phyloP scores from a whole-genome alignment of 1,140 invertebrate genomes.

The Drosophila takahashii region DNA sequence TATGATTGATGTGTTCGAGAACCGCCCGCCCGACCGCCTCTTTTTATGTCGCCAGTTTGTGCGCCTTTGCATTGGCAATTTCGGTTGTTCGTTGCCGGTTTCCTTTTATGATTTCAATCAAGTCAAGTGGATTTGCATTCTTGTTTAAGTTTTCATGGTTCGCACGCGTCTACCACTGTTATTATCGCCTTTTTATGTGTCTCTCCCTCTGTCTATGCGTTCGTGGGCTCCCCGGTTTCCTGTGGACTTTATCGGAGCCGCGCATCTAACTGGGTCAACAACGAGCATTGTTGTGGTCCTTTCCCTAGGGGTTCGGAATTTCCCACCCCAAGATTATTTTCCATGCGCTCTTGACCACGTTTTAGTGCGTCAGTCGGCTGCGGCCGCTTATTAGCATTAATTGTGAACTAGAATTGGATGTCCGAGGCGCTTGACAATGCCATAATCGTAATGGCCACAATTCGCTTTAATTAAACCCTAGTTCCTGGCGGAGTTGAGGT shows the following conservation, averaged over 20 bases:
- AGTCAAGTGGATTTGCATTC: constrained; percentile 78
- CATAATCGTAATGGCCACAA: constrained; percentile 63
- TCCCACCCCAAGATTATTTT: constrained; percentile 33
- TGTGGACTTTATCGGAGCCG: constrained; percentile 41
- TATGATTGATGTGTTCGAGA: constrained; percentile 69
- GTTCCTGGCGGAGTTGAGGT: constrained; percentile 1
- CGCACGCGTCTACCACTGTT: constrained; percentile 35
- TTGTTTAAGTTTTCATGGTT: constrained; percentile 63
- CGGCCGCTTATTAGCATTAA: constrained; percentile 65
- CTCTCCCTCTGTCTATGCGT: constrained; percentile 5
- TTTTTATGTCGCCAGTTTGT: constrained; percentile 65
- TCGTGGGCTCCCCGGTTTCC: not conserved
- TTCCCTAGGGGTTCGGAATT: constrained; percentile 6
- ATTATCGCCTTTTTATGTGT: constrained; percentile 54
- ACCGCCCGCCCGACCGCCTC: constrained; percentile 22
- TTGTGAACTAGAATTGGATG: constrained; percentile 52
- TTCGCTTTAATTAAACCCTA: constrained; percentile 46
- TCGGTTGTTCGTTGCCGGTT: constrained; percentile 35
- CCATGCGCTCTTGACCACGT: constrained; percentile 55
- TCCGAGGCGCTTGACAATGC: constrained; percentile 38
- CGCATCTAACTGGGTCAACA: constrained; percentile 71
- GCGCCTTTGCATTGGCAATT: constrained; percentile 46
- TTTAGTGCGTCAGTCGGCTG: constrained; percentile 37
- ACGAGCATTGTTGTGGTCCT: constrained; percentile 36
- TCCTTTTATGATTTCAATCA: constrained; percentile 77